phyloP scores from a whole-genome alignment of 2,888 invertebrate species.

The Harpalus rubripes region DNA sequence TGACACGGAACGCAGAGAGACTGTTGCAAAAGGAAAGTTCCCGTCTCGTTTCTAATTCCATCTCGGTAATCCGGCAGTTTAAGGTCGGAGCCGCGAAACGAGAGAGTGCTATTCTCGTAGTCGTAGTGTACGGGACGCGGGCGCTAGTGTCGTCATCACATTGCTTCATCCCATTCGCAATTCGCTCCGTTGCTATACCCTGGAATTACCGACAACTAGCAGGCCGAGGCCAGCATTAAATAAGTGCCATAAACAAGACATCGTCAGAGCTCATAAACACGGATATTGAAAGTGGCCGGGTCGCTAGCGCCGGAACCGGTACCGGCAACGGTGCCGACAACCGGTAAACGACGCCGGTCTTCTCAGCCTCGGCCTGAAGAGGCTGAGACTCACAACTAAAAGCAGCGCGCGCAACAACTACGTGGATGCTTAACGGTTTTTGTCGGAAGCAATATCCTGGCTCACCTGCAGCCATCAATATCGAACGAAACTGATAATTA shows the following conservation, averaged over 20 bases:
- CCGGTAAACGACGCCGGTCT: constrained; percentile 35
- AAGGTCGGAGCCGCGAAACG: constrained; percentile 65
- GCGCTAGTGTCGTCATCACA: constrained; percentile 37
- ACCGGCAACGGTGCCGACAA: constrained; percentile 7
- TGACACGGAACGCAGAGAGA: constrained; percentile 65
- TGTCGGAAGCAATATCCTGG: constrained; percentile 65
- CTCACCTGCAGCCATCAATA: constrained; percentile 66
- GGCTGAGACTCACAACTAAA: constrained; percentile 1
- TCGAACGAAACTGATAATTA: constrained; percentile 65
- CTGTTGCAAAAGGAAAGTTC: constrained; percentile 66
- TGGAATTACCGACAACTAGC: constrained; percentile 56
- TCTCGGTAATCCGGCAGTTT: constrained; percentile 65
- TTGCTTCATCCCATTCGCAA: constrained; percentile 17
- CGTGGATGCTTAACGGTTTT: constrained; percentile 46
- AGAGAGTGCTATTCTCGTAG: constrained; percentile 1
- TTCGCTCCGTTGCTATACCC: constrained; percentile 18
- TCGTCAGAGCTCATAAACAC: constrained; percentile 67
- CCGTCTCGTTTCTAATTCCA: constrained; percentile 66
- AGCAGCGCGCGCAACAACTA: constrained; percentile 58
- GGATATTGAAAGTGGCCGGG: constrained; percentile 66
- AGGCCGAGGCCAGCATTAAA: constrained; percentile 62
- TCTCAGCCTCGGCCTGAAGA: constrained; percentile 29
- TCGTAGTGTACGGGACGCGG: constrained; percentile 41
- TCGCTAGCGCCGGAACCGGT: constrained; percentile 40
- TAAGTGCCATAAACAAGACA: constrained; percentile 67